Base-by-base conservation (phyloP, 2,113 vertebrate genomes). In the Sceloporus undulatus region DNA sequence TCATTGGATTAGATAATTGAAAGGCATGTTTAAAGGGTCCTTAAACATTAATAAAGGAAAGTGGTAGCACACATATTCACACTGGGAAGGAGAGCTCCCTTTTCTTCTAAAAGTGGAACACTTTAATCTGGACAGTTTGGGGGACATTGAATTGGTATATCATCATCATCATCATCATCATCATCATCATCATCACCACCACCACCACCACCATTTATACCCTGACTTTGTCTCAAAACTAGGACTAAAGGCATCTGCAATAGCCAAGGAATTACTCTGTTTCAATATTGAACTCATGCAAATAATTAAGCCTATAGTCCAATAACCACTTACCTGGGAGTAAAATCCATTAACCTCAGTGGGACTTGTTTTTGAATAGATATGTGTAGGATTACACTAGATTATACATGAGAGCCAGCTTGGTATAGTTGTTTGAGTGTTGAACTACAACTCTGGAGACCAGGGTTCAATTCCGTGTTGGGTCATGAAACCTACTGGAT, bases 21-120 rank as follows among this genome's bases (percentile, higher is more conserved):
- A 89, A 9, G 89, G 27, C 87, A 91, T 27, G 74, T 91, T 90
- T 54, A 29, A 78, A 86, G 70, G 65, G 48, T 56, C 27, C 87
- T 85, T 88, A 88, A 91, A 89, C 14, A 83, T 88, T 4, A 70
- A 54, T n/a, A 73, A 91, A 90, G 54, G 6, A 1, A 84, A 70
- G 7, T 2, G 0, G 8, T 38, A 13, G 68, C 52, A 34, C 42
- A 54, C 66, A 66, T 78, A 78, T 27, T 38, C 59, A 54, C 25
- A 86, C 19, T 21, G 14, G 19, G 10, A 59, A 14, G 25, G 34
- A 74, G 27, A 23, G 25, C 73, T n/a, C 34, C 18, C 14, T 9
- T 9, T 84, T n/a, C 40, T 38, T 65, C 34, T 25, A n/a, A 3
- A 19, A 85, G 10, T 77, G 34, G 9, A 25, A 75, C 14, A 65